phyloP scores from a whole-genome alignment of 2,797 vertebrate species.

The Leucoraja ocellata region DNA sequence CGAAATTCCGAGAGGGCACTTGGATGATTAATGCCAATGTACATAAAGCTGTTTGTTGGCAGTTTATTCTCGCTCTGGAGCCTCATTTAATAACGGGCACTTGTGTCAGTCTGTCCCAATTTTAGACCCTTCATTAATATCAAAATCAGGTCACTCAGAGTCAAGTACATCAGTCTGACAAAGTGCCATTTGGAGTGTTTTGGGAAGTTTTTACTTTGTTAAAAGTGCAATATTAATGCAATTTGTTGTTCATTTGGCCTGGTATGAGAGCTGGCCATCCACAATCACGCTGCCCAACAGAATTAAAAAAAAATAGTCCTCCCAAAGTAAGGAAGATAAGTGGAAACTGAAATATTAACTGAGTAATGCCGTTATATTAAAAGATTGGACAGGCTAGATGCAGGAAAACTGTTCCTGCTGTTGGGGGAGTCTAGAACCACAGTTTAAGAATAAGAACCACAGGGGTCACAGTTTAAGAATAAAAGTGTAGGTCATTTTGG shows the following conservation, averaged over 20 bases:
- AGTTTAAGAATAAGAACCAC: too few species aligned
- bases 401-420: too few species aligned
- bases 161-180: background rate
- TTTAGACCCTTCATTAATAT: background rate
- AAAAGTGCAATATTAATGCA: background rate
- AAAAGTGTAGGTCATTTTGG: too few species aligned
- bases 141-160: background rate
- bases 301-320: background rate
- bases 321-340: background rate
- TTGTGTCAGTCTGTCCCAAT: too few species aligned
- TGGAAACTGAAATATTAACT: background rate
- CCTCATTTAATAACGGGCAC: background rate
- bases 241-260: background rate
- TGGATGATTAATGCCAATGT: too few species aligned
- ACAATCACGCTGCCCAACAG: background rate
- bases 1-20: too few species aligned
- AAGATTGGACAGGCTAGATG: too few species aligned
- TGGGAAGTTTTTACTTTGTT: background rate
- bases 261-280: background rate
- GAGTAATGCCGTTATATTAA: too few species aligned
- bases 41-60: too few species aligned
- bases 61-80: background rate
- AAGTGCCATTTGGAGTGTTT: background rate
- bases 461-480: too few species aligned
- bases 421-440: too few species aligned